These are phyloP conservation scores for Yponomeuta evonymella DNA, from an alignment of 2,888 invertebrate species.

Conservation along the genomic window DNA sequence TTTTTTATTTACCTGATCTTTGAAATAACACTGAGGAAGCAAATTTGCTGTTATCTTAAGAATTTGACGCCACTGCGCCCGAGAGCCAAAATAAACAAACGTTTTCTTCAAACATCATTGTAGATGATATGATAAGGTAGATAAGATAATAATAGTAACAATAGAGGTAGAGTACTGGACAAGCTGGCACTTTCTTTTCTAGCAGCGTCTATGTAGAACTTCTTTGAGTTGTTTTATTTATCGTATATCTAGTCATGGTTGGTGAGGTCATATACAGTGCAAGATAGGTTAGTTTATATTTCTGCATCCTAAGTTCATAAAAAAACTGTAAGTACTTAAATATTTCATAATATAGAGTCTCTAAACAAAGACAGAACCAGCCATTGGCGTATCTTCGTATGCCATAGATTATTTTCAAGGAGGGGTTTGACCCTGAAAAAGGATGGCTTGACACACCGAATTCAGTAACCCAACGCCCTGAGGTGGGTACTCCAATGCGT, in stretches of 20 bases:
- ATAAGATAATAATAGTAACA: slow-evolving; percentile 32
- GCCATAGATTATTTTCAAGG: too few species aligned
- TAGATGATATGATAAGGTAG: slow-evolving; percentile 37
- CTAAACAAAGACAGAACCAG: too few species aligned
- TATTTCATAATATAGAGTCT: too few species aligned
- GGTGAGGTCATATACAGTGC: background rate
- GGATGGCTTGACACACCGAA: too few species aligned
- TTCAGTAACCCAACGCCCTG: too few species aligned
- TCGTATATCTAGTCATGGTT: background rate
- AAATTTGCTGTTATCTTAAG: background rate
- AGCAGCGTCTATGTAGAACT: background rate
- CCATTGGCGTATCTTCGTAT: too few species aligned
- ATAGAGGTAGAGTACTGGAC: slow-evolving; percentile 11
- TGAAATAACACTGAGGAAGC: background rate
- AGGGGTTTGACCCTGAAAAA: too few species aligned
- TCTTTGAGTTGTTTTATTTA: background rate
- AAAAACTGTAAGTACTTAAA: background rate
- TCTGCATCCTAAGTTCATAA: background rate
- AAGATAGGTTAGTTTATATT: background rate
- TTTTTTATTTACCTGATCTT: background rate
- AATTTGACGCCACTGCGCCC: slow-evolving; percentile 1
- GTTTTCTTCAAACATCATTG: slow-evolving; percentile 47
- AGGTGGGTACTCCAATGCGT: background rate
- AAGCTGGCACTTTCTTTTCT: slow-evolving; percentile 11
- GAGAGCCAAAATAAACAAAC: slow-evolving; percentile 34